phyloP scores from a whole-genome alignment of 2,797 vertebrate genomes.

The Scolopax rusticola region DNA sequence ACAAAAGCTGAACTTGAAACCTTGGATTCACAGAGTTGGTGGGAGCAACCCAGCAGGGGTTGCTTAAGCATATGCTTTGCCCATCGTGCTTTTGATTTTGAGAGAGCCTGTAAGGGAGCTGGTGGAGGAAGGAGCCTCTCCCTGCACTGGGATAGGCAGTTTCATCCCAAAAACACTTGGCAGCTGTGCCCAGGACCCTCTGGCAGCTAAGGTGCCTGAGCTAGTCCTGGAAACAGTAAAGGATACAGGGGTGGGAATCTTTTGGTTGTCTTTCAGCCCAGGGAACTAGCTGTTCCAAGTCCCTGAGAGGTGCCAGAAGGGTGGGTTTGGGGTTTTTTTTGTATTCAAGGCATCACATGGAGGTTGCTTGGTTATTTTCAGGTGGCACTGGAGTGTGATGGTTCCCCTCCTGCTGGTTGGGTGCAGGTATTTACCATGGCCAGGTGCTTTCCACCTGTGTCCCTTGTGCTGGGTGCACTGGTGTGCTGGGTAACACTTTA shows the following conservation, averaged over 20 bases:
- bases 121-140: neutral
- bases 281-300: neutral
- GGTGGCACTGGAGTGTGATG: neutral
- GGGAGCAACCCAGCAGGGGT: neutral
- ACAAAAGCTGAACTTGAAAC: slow-evolving; percentile 59
- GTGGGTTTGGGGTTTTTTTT: neutral
- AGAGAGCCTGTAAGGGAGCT: neutral
- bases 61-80: neutral
- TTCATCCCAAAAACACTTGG: neutral
- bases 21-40: neutral
- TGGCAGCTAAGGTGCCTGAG: neutral
- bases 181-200: neutral
- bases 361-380: neutral
- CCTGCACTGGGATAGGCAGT: rapidly evolving
- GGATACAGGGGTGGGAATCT: neutral
- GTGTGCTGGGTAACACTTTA: rapidly evolving
- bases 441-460: neutral
- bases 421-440: neutral
- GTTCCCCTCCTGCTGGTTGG: neutral
- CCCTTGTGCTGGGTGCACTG: neutral
- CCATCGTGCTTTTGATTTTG: neutral
- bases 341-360: neutral
- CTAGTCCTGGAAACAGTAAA: neutral
- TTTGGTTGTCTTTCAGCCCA: neutral
- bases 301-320: neutral